phyloP scores from a whole-genome alignment of 2,113 vertebrate species.

The Callithrix jacchus region DNA sequence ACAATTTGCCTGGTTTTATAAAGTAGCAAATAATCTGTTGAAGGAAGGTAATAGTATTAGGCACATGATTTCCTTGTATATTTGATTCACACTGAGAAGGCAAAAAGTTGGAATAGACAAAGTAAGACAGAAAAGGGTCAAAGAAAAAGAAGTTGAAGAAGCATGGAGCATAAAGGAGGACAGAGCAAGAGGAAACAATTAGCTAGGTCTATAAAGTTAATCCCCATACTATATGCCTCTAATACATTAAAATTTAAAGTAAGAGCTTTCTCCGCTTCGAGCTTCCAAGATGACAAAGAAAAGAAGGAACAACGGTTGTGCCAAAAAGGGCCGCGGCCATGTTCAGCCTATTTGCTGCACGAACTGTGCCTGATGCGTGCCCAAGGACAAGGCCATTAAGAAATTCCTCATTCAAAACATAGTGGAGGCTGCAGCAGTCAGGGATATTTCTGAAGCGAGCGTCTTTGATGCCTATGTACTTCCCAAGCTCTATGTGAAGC shows the following conservation, averaged over 20 bases:
- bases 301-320: too few species aligned
- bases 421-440: too few species aligned
- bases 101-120: neutral
- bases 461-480: too few species aligned
- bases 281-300: too few species aligned
- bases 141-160: neutral
- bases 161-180: neutral
- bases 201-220: neutral
- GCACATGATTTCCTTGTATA: neutral
- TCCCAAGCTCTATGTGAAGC: too few species aligned
- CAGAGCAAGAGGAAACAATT: neutral
- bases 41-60: slow-evolving; percentile 12
- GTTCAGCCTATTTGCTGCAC: too few species aligned
- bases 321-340: too few species aligned
- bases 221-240: neutral
- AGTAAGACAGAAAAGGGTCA: neutral
- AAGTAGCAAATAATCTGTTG: neutral
- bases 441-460: too few species aligned
- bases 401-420: too few species aligned
- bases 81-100: neutral
- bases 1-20: neutral
- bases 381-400: too few species aligned
- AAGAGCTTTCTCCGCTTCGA: neutral
- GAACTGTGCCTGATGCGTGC: too few species aligned
- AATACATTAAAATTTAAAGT: slow-evolving; percentile 35